Evolutionary conservation across 2,113 vertebrate species (phyloP).

Genomic region (Odobenus rosmarus): DNA sequence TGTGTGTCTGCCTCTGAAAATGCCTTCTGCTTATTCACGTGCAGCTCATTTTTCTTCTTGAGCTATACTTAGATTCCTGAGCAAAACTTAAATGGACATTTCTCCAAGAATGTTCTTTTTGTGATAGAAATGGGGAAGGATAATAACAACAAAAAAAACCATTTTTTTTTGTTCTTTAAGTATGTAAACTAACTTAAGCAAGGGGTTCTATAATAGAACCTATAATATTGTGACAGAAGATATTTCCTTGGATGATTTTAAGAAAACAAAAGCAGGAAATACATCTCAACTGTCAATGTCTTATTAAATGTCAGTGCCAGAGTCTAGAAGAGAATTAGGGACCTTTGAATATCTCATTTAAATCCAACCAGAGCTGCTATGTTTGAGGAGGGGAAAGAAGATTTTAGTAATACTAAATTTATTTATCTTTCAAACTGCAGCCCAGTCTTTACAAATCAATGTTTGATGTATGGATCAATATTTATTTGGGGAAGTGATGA

Average conservation of each 20-base stretch:
- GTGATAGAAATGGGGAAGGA: not conserved
- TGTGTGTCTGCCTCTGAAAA: not conserved
- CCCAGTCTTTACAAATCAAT: not conserved
- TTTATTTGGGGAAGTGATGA: not conserved
- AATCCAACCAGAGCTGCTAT: not conserved
- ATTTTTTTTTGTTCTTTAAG: not conserved
- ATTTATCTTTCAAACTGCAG: not conserved
- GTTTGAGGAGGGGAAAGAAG: not conserved
- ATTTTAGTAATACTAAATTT: not conserved
- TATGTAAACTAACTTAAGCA: not conserved
- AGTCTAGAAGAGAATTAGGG: not conserved
- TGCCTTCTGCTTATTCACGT: conserved; percentile 39
- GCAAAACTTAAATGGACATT: conserved; percentile 14
- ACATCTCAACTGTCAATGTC: not conserved
- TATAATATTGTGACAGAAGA: not conserved
- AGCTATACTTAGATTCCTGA: not conserved
- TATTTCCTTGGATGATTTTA: not conserved
- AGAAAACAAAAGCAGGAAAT: conserved; percentile 16
- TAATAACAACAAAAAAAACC: not conserved
- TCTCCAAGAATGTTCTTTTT: conserved; percentile 5
- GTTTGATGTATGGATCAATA: not conserved
- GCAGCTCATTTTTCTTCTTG: not conserved
- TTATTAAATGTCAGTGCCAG: not conserved
- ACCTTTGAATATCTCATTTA: not conserved
- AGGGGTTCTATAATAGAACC: not conserved